A percentile compares a stretch with the other conserved stretches of the same genome.
Evolutionary conservation across 2,888 invertebrate species (phyloP).

Genomic region (Eupithecia pulchellata): DNA sequence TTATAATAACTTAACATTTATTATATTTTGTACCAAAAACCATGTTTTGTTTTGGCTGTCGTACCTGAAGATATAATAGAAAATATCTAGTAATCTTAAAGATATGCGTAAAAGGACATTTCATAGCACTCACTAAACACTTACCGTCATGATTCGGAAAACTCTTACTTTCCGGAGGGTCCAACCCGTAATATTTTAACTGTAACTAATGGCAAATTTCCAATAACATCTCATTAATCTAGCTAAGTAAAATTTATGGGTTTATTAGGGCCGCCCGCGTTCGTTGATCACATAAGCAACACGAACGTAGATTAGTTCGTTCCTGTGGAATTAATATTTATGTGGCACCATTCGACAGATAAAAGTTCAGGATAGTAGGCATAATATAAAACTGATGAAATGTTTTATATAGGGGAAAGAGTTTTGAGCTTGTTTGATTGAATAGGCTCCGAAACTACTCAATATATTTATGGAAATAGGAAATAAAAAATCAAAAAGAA

Average conservation of each 20-base stretch:
- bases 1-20: background rate
- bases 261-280: constrained; percentile 77
- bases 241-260: constrained; percentile 83
- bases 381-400: background rate
- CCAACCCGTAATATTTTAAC: constrained; percentile 54
- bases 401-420: no score
- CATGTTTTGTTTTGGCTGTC: background rate
- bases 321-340: constrained; percentile 41
- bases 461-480: no score
- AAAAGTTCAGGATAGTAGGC: background rate
- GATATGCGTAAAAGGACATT: background rate
- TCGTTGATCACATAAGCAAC: constrained; percentile 66
- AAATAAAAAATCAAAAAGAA: no score
- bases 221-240: constrained; percentile 82
- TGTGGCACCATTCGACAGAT: constrained; percentile 7
- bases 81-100: no score
- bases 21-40: background rate
- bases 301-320: constrained; percentile 60
- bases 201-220: constrained; percentile 73
- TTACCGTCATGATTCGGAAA: constrained; percentile 36
- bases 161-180: constrained; percentile 44
- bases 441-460: no score
- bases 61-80: background rate
- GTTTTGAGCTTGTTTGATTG: no score
- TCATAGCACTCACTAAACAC: background rate